Percentiles rank a stretch among this genome's conserved stretches.
These are phyloP conservation scores for Setophaga coronata DNA, from an alignment of 2,113 vertebrate genomes.

Conservation along the genomic window DNA sequence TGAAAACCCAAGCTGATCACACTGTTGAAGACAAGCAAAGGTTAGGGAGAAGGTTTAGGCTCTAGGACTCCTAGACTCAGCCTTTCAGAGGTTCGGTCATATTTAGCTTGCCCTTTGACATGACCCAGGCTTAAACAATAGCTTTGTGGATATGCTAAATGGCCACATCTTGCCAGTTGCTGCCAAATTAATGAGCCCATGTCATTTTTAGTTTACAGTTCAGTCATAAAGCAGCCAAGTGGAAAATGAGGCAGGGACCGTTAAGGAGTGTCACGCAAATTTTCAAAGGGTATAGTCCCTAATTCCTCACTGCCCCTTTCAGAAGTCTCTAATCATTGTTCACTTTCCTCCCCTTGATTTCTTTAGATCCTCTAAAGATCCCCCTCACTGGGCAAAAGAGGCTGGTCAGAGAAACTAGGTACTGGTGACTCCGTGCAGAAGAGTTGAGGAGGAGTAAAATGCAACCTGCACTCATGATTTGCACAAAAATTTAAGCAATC, in stretches of 20 bases:
- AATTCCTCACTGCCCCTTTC: conserved; percentile 65
- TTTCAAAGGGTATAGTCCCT: conserved; percentile 68
- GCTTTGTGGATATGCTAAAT: conserved; percentile 79
- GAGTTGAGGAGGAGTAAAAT: background rate
- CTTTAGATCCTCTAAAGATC: conserved; percentile 48
- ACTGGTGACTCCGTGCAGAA: background rate
- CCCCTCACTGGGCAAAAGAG: conserved; percentile 7
- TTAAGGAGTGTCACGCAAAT: conserved; percentile 69
- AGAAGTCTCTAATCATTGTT: conserved; percentile 66
- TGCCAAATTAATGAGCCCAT: conserved; percentile 89
- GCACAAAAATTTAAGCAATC: background rate
- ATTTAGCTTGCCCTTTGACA: conserved; percentile 84
- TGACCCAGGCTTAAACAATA: conserved; percentile 82
- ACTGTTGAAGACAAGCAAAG: conserved; percentile 58
- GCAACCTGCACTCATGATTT: background rate
- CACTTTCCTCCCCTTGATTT: conserved; percentile 33
- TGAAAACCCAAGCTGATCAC: conserved; percentile 62
- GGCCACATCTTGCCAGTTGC: conserved; percentile 80
- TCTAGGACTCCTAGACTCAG: conserved; percentile 69
- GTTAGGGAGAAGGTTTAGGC: conserved; percentile 65
- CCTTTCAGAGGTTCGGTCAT: conserved; percentile 71
- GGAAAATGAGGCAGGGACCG: conserved; percentile 80
- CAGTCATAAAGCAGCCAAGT: conserved; percentile 80
- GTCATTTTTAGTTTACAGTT: conserved; percentile 86
- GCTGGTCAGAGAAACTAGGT: background rate